Evolutionary conservation across 2,113 vertebrate species (phyloP), one percentile per base, ranked within the genome.

Genomic region (Limnothrissa miodon): DNA sequence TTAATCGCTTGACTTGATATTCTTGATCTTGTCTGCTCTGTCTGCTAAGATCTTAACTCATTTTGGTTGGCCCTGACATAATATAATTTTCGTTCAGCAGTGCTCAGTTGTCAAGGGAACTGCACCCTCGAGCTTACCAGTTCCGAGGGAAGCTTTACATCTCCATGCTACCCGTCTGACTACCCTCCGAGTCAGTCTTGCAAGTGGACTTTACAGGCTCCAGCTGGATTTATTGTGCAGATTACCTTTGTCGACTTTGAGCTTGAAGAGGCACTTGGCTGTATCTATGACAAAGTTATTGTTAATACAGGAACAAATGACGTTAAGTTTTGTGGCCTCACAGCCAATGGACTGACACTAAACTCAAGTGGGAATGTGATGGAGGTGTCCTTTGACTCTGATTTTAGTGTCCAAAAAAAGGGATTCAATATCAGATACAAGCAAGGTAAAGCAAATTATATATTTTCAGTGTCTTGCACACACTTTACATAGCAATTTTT

Each of bases 371-470:
- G 94, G 80, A 97, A 96, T 93, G 90, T 96, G 89, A 97, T 99
- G 97, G 94, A 94, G 51, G 93, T 99, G 90, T 92, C 91, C 46
- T 99, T 99, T 91, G 93, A 89, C 89, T 98, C 97, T 0, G 98
- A 99, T 94, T 99, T 99, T 91, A 99, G 97, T 87, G 95, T 99
- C 86, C 97, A 97, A 93, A 99, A 97, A 93, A 97, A 89, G 91
- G 98, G 98, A 78, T 99, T 99, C 95, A 96, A 90, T 92, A 93
- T 95, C 91, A 96, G 91, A 91, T 97, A 96, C 86, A 90, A 90
- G 81, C 91, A 95, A 94, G 96, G 96, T 97, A 96, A 74, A 78
- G 56, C 86, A 79, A 78, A 45, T 80, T 78, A 51, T 70, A 51
- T 17, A 42, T 85, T 10, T 51, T 44, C 25, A 79, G 81, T 74